Evolutionary conservation across 2,797 vertebrate genomes (phyloP), one percentile per base, ranked within the genome.

Genomic region (Hypotaenidia okinawae): DNA sequence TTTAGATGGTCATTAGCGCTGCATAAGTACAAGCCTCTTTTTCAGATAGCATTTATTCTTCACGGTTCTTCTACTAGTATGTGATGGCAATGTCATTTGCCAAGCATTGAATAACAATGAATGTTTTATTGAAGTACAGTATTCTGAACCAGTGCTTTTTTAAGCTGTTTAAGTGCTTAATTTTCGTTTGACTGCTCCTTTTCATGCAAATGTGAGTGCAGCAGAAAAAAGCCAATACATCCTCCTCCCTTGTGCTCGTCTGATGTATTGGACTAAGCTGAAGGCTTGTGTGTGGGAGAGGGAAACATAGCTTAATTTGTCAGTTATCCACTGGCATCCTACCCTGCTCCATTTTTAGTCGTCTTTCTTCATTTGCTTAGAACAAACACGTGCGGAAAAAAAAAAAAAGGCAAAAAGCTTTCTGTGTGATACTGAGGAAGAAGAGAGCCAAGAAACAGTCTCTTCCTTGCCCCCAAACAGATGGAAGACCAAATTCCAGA

Each of bases 41-140:
- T 94, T 79, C 75, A 69, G 77, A 95, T 77, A 94, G 83, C 59
- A 35, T 95, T 96, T 95, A 74, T 93, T 95, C 92, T 93, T 94
- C 92, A 87, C 30, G 81, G n/a, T 90, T 96, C 87, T 92, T 86
- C 89, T 92, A 27, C 45, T 83, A 84, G 73, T 57, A 73, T 94
- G 81, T 93, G 93, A 86, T 90, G 88, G 83, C 84, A 70, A 28
- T 92, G 77, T 87, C 57, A 63, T 90, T 94, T 95, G 90, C 95
- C 86, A 94, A 85, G 77, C 72, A 73, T 49, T 93, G 94, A 95
- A 94, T 95, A 94, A 96, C 84, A 97, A 95, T 95, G 83, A 95
- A 74, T 81, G 90, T 96, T 95, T 96, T 95, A 96, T 63, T 95
- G 93, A 97, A 96, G 84, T 92, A 86, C 83, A 92, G 14, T 92